phyloP scores from a whole-genome alignment of 2,113 vertebrate genomes.

The Apteryx mantelli region DNA sequence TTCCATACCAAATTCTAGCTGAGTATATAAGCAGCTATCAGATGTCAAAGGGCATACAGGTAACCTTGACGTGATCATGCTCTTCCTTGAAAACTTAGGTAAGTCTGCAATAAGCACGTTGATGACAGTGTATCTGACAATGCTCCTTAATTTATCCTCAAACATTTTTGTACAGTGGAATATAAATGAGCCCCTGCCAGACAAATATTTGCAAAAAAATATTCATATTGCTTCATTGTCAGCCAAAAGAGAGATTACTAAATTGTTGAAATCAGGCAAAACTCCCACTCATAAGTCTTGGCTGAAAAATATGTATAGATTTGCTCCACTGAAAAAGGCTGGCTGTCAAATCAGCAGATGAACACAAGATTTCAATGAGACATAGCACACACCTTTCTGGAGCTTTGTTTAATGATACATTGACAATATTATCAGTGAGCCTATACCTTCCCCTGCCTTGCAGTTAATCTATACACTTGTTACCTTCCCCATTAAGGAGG shows the following conservation, averaged over 20 bases:
- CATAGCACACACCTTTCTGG: background rate
- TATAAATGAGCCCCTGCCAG: constrained; percentile 52
- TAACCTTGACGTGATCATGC: background rate
- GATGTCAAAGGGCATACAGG: background rate
- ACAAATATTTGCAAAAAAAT: constrained; percentile 64
- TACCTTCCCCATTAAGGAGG: background rate
- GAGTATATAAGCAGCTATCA: background rate
- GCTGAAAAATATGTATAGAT: constrained; percentile 65
- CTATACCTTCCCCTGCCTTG: background rate
- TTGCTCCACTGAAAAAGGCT: constrained; percentile 54
- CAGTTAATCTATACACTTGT: background rate
- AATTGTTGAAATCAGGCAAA: constrained; percentile 54
- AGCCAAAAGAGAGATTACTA: constrained; percentile 70
- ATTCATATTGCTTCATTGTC: constrained; percentile 61
- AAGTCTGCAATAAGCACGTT: background rate
- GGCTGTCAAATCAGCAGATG: constrained; percentile 45
- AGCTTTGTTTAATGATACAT: background rate
- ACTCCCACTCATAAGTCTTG: constrained; percentile 68
- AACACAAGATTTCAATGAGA: background rate
- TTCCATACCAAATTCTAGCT: background rate
- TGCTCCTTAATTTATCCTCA: constrained; percentile 24
- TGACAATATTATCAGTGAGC: background rate
- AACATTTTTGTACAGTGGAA: constrained; percentile 29
- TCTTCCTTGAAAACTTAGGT: background rate
- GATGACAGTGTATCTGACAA: constrained; percentile 15